Evolutionary conservation across 1,140 invertebrate species (phyloP), one percentile per base, ranked within the genome.

Genomic region (Protaetia brevitarsis): DNA sequence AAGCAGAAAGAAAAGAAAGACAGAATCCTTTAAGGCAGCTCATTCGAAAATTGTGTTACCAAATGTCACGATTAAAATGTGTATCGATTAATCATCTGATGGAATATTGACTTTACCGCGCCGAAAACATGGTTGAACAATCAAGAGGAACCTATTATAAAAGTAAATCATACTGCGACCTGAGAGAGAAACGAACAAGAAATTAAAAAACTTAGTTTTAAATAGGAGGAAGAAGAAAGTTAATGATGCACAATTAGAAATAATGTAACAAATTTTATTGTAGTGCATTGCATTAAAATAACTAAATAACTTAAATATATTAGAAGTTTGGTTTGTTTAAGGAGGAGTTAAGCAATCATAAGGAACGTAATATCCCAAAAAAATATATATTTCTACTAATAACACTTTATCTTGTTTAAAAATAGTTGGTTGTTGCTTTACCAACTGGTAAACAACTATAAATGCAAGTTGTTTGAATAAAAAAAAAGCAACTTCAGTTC

Each of bases 11-110:
- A 79, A 83, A 79, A 19, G 86, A 86, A 65, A 80, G 85, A 11
- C 85, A 88, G 6, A 83, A 80, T 57, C 81, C 87, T 8, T 82
- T 84, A 0, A 78, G 87, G 36, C 83, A 89, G 13, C 89, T 89
- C 61, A 69, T 84, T 0, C 82, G 88, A 6, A 83, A 85, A 41
- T 90, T 66, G 77, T 83, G 19, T 68, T 91, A 3, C 89, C 89
- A 1, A 79, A 84, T 30, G 85, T 62, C 85, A 86, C 26, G 81
- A 89, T 66, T 72, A 88, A 2, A 75, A 81, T 31, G 79, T 87
- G 79, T 79, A 0, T 88, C 86, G 6, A 76, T 19, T 73, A 90
- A 16, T 87, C 85, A 19, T 81, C 84, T 10, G 87, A 90, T 73
- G 88, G 88, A 2, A 77, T 90, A 10, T 76, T 91, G 0, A 86